These are phyloP conservation scores for Amiota minor DNA, from an alignment of 2,888 invertebrate genomes.

Conservation along the genomic window DNA sequence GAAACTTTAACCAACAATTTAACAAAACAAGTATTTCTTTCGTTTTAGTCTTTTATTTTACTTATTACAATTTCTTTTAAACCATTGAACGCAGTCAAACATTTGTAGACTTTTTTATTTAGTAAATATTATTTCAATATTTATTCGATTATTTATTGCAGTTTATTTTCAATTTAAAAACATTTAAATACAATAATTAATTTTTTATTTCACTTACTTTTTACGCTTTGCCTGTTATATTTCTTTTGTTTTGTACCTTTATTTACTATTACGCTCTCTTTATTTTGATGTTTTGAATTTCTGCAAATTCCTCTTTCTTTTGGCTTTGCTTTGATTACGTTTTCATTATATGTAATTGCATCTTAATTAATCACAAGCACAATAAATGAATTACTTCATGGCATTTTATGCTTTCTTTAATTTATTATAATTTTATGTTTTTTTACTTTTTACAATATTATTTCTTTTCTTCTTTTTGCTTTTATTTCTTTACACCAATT, in stretches of 20 bases:
- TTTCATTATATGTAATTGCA: not conserved
- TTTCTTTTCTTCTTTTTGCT: not conserved
- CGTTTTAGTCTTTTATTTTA: no score
- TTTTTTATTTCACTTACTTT: slow-evolving; percentile 19
- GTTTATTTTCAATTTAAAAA: no score
- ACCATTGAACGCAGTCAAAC: not conserved
- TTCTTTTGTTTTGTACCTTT: no score
- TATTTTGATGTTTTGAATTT: no score
- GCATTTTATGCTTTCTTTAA: slow-evolving; percentile 1
- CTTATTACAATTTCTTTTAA: no score
- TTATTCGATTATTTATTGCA: no score
- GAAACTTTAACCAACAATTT: no score
- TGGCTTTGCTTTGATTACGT: not conserved
- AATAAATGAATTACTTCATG: not conserved
- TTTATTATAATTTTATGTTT: slow-evolving; percentile 14
- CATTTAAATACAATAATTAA: no score
- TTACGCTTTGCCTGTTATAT: slow-evolving; percentile 31
- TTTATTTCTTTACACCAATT: slow-evolving; percentile 16
- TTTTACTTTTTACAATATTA: no score
- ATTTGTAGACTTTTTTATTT: slow-evolving; percentile 41
- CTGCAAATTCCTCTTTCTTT: not conserved
- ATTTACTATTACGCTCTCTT: no score
- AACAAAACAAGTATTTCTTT: no score
- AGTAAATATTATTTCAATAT: slow-evolving; percentile 52
- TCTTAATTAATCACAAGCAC: not conserved